Percentiles rank a stretch among this genome's conserved stretches.
phyloP scores from a whole-genome alignment of 2,888 invertebrate genomes.

The Caenorhabditis drosophilae region DNA sequence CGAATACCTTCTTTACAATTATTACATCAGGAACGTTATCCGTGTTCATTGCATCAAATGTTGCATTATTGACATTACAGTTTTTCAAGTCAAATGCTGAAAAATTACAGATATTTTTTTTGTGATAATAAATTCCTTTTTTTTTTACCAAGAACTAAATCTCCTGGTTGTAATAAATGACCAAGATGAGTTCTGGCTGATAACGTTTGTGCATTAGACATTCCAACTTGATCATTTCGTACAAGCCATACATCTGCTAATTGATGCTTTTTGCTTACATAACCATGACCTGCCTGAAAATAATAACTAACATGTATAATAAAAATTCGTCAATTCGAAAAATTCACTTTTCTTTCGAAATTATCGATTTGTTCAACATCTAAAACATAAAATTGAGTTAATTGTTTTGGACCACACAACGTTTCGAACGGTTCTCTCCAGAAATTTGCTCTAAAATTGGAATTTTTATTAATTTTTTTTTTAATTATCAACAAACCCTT shows the following conservation, averaged over 20 bases:
- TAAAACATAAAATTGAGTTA: slow-evolving; percentile 91
- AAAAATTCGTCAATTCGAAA: background rate
- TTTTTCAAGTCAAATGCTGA: slow-evolving; percentile 85
- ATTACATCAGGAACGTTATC: slow-evolving; percentile 84
- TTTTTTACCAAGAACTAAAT: slow-evolving; percentile 83
- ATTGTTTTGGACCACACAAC: slow-evolving; percentile 87
- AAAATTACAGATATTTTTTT: slow-evolving; percentile 21
- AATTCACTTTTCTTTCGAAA: slow-evolving; percentile 37
- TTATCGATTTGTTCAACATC: slow-evolving; percentile 83
- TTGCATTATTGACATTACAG: slow-evolving; percentile 86
- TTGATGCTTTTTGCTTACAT: slow-evolving; percentile 84
- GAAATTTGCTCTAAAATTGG: slow-evolving; percentile 75
- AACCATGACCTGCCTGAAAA: slow-evolving; percentile 81
- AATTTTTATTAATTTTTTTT: background rate
- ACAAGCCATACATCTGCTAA: slow-evolving; percentile 93
- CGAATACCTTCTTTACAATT: slow-evolving; percentile 84
- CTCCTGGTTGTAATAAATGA: slow-evolving; percentile 88
- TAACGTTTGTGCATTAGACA: slow-evolving; percentile 79
- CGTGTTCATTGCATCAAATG: slow-evolving; percentile 82
- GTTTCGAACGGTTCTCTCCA: slow-evolving; percentile 86
- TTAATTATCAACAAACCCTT: slow-evolving; percentile 23
- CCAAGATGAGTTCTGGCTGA: slow-evolving; percentile 93
- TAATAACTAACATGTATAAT: background rate
- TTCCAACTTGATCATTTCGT: slow-evolving; percentile 78
- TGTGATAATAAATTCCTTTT: no score